Base-by-base conservation (phyloP, 1,140 invertebrate species). In the Brachionus asplanchnoidis region DNA sequence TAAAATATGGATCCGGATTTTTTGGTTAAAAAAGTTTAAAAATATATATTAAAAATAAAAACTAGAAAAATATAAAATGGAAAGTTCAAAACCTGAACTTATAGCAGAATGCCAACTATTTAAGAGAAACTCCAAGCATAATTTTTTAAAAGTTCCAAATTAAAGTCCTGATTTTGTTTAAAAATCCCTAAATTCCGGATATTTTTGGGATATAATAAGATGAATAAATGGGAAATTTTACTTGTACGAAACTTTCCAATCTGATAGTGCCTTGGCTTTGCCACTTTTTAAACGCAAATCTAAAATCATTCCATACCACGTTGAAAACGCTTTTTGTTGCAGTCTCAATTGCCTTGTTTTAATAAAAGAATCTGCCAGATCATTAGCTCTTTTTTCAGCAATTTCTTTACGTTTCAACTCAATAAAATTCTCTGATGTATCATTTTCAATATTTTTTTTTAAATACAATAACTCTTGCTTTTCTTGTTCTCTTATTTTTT, bases 261-360 rank as follows among this genome's bases (percentile, higher is more conserved):
- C 89, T 73, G 86, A 84, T 75, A 89, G 85, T 11, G 89, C 89
- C 65, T 87, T 85, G 3, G 88, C 88, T 85, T 89, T 89, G 3
- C 89, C 89, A 70, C 88, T 86, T 73, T 87, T 85, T 40, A 89
- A 68, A 42, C 88, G 85, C 5, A 86, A 85, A 17, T 89, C 87
- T 66, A 89, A 32, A 26, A 89, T 87, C 1, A 89, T 26, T 60
- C 87, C 86, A 84, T 89, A 89, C 89, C 89, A 90, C 11, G 87
- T 86, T 17, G 87, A 88, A 84, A 90, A 89, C 85, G 87, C 86
- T n/a, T 85, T 85, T 44, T 89, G 88, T 6, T 88, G 77, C 32
- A 85, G 5, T 36, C 44, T 84, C 28, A 84, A 20, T 9, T 42
- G 14, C 14, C 70, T 84, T 42, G 53, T 32, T 70, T 60, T 68